A percentile compares a stretch with the other conserved stretches of the same genome.
These are phyloP conservation scores for Cavia aperea DNA, from an alignment of 2,113 vertebrate genomes.

Conservation along the genomic window DNA sequence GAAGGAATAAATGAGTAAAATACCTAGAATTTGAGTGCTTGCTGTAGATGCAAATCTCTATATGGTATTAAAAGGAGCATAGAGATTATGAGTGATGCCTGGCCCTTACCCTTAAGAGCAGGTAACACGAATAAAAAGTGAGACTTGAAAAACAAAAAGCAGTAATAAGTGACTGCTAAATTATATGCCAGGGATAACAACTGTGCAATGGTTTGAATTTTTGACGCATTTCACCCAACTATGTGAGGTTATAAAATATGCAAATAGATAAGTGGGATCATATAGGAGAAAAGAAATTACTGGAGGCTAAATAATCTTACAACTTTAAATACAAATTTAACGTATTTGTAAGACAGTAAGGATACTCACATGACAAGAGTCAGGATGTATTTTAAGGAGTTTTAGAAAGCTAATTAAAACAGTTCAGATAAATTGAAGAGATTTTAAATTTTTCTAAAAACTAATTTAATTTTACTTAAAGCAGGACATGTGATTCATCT, in stretches of 20 bases:
- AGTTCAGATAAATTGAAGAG: neutral
- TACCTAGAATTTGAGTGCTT: neutral
- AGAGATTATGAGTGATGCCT: neutral
- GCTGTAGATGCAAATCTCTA: neutral
- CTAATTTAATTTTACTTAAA: conserved; percentile 7
- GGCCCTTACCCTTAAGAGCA: neutral
- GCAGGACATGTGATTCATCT: neutral
- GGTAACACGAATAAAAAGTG: neutral
- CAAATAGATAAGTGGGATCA: neutral
- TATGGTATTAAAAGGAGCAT: neutral
- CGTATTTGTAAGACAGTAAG: neutral
- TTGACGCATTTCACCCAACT: neutral
- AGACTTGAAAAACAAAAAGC: neutral
- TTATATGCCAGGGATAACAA: neutral
- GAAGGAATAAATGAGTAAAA: neutral
- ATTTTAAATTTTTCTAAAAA: neutral
- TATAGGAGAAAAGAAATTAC: neutral
- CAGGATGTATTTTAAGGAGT: neutral
- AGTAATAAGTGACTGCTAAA: neutral
- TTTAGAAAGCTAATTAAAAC: conserved; percentile 4
- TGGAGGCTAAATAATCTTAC: neutral
- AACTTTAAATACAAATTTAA: neutral
- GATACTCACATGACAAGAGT: neutral
- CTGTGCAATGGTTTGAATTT: neutral
- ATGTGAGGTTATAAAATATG: neutral